A percentile compares a stretch with the other conserved stretches of the same genome.
Evolutionary conservation across 2,113 vertebrate genomes (phyloP).

Genomic region (Crocuta crocuta): DNA sequence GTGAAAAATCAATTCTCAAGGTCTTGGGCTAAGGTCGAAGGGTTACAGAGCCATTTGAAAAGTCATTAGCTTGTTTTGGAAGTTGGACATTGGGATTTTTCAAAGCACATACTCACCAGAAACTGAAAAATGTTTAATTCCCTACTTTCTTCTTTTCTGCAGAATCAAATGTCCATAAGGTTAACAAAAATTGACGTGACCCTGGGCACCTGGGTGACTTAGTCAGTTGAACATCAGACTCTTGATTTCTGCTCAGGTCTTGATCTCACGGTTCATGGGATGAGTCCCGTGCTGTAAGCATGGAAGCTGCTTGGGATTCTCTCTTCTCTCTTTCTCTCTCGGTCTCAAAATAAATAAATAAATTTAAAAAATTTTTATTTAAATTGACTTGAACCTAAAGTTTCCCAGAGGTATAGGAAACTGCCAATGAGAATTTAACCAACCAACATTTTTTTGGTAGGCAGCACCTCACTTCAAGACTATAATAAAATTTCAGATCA

Average conservation of each 20-base stretch:
- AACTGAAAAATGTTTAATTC: slow-evolving; percentile 1
- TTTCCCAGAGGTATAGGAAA: neutral
- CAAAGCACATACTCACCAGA: slow-evolving; percentile 7
- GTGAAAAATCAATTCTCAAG: slow-evolving; percentile 74
- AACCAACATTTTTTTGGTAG: neutral
- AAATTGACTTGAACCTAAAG: neutral
- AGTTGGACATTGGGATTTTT: slow-evolving; percentile 50
- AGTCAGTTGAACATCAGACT: no score
- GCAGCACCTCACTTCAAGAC: neutral
- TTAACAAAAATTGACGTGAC: neutral
- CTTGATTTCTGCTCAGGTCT: no score
- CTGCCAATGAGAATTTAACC: neutral
- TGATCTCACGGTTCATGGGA: no score
- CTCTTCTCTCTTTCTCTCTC: no score
- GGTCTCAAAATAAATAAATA: no score
- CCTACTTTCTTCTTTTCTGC: neutral
- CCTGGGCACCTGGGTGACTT: no score
- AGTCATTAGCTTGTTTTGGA: slow-evolving; percentile 37
- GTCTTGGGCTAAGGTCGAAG: slow-evolving; percentile 66
- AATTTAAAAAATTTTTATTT: no score
- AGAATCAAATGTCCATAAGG: slow-evolving; percentile 30
- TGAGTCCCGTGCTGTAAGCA: no score
- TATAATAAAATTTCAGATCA: neutral
- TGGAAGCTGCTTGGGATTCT: no score
- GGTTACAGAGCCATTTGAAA: slow-evolving; percentile 62